A percentile compares a stretch with the other conserved stretches of the same genome.
phyloP scores from a whole-genome alignment of 2,888 invertebrate genomes.

The Drymonia ruficornis region DNA sequence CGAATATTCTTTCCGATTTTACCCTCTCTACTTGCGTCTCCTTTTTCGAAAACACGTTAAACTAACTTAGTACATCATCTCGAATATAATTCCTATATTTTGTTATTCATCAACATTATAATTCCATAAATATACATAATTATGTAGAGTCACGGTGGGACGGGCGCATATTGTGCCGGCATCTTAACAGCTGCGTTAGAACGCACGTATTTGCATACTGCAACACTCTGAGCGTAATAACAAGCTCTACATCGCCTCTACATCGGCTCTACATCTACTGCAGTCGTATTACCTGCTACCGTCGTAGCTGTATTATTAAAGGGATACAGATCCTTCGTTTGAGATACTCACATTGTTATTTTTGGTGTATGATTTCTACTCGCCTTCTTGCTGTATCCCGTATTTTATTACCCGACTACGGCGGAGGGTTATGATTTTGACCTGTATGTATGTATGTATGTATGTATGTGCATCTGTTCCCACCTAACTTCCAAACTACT shows the following conservation, averaged over 20 bases:
- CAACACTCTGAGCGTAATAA: conserved; percentile 4
- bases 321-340: neutral
- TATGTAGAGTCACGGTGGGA: neutral
- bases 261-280: neutral
- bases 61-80: too few species aligned
- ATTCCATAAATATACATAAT: neutral
- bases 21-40: too few species aligned
- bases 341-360: neutral
- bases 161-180: neutral
- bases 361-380: too few species aligned
- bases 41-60: too few species aligned
- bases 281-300: neutral
- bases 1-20: too few species aligned
- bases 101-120: neutral
- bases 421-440: too few species aligned
- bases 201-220: conserved; percentile 8
- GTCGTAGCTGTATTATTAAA: neutral
- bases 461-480: too few species aligned
- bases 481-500: too few species aligned
- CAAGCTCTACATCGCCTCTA: neutral
- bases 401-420: too few species aligned
- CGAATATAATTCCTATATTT: too few species aligned
- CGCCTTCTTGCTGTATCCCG: too few species aligned
- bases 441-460: too few species aligned
- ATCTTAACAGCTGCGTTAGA: neutral